Conservation (phyloP, 2,797 vertebrate genomes). For the Astyanax mexicanus region DNA sequence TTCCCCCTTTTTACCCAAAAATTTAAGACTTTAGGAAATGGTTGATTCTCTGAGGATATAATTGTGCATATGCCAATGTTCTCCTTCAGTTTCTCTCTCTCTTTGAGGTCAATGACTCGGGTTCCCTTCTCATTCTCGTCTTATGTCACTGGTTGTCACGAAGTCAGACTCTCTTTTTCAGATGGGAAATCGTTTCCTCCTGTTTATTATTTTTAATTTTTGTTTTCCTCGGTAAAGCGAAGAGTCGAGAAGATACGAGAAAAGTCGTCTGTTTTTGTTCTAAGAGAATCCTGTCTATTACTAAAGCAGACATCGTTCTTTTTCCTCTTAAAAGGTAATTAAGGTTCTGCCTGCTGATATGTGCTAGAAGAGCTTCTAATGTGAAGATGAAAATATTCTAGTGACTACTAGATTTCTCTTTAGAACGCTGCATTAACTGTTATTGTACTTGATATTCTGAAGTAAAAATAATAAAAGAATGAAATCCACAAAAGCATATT, state of each 20-base stretch:
- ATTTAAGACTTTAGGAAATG: constrained; percentile 84
- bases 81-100: constrained; percentile 84
- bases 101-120: constrained; percentile 82
- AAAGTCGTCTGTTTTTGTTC: constrained; percentile 60
- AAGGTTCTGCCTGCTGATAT: constrained; percentile 94
- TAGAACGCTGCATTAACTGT: constrained; percentile 94
- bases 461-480: constrained; percentile 72
- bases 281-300: constrained; percentile 78
- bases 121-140: constrained; percentile 47
- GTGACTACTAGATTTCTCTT: constrained; percentile 92
- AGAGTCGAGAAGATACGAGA: constrained; percentile 69
- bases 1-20: constrained; percentile 87
- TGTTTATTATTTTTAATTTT: constrained; percentile 73
- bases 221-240: constrained; percentile 85
- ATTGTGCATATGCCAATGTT: constrained; percentile 91
- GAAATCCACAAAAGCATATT: constrained; percentile 80
- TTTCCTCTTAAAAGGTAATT: constrained; percentile 85
- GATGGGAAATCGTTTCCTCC: constrained; percentile 72
- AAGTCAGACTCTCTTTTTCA: constrained; percentile 42
- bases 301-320: constrained; percentile 70
- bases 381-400: constrained; percentile 85
- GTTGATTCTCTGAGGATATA: constrained; percentile 87
- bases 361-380: constrained; percentile 93
- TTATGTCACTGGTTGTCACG: constrained; percentile 39
- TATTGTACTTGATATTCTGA: constrained; percentile 97